These are phyloP conservation scores for Gambusia holbrooki DNA, from an alignment of 2,113 vertebrate species.

Conservation along the genomic window DNA sequence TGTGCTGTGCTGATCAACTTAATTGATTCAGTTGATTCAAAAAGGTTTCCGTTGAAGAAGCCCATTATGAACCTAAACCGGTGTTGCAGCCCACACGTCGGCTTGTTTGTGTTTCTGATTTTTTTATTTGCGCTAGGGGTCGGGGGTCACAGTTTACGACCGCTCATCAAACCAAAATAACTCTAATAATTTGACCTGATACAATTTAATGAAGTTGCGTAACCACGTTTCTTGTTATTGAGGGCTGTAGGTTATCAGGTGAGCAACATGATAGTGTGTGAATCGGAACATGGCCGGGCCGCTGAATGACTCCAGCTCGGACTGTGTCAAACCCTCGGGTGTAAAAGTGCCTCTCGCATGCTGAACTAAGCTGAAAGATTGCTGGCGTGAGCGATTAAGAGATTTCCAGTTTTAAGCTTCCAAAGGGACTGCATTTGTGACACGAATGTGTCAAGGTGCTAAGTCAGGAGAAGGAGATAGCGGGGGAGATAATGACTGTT, in stretches of 20 bases:
- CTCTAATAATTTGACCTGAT: not conserved
- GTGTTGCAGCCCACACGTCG: too few species aligned
- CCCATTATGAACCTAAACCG: not conserved
- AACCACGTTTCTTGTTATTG: not conserved
- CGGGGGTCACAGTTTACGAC: not conserved
- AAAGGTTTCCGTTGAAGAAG: not conserved
- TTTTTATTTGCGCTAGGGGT: not conserved
- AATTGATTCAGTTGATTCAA: too few species aligned
- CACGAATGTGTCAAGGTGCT: conserved; percentile 10
- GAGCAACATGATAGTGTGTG: not conserved
- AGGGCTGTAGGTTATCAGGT: not conserved
- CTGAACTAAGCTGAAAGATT: conserved; percentile 53
- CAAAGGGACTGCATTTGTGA: conserved; percentile 1
- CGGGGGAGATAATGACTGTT: not conserved
- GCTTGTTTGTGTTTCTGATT: not conserved
- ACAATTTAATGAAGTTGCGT: not conserved
- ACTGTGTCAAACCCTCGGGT: conserved; percentile 50
- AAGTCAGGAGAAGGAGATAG: not conserved
- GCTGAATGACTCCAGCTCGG: conserved; percentile 26
- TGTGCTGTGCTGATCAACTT: too few species aligned
- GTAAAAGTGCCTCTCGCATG: conserved; percentile 38
- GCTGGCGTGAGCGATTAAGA: conserved; percentile 40
- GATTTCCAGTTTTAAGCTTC: conserved; percentile 29
- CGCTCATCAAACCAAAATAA: not conserved
- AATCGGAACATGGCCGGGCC: not conserved